Base-by-base conservation (phyloP, 2,113 vertebrate genomes). In the Oreochromis spilurus region DNA sequence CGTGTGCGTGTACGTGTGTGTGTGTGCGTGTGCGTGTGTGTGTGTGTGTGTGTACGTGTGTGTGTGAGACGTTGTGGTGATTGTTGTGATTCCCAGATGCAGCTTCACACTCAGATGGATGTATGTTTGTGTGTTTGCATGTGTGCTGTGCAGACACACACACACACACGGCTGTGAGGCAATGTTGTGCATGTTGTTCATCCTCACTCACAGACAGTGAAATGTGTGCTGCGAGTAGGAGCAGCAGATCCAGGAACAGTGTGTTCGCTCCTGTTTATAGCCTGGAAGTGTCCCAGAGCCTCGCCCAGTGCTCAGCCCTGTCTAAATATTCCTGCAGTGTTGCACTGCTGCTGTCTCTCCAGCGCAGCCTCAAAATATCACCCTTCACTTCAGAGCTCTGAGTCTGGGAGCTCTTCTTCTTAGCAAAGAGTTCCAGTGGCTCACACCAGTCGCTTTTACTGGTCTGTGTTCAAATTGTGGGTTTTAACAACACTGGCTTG, bases 81-180 rank as follows among this genome's bases (percentile, higher is more conserved):
- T 55, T 57, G 65, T 79, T 84, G 85, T 90, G 70, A 87, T 87
- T 85, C 82, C 53, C 19, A 48, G 70, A 55, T 82, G 85, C 67
- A 45, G 24, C 78, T 34, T 65, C 29, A 67, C 29, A 85, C 80
- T 77, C 55, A 53, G 80, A 79, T 14, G 54, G 2, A 55, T 26
- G 14, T 48, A 16, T 7, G 54, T 55, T 14, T 12, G 7, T 14
- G 54, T 57, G 24, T 57, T 8, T 57, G 24, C 45, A 53, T 83
- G 80, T 45, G 26, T 81, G 40, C 60, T 36, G 24, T 58, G 55
- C 55, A 58, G 1, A 55, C 60, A 21, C 9, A n/a, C 11, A 21
- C 21, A 45, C 13, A 24, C 58, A 58, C 60, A 11, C 11, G 8
- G 12, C 57, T 31, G 50, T 7, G 38, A 38, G 45, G 5, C 4